phyloP scores from a whole-genome alignment of 2,888 invertebrate species.

The Embidobia sp. region DNA sequence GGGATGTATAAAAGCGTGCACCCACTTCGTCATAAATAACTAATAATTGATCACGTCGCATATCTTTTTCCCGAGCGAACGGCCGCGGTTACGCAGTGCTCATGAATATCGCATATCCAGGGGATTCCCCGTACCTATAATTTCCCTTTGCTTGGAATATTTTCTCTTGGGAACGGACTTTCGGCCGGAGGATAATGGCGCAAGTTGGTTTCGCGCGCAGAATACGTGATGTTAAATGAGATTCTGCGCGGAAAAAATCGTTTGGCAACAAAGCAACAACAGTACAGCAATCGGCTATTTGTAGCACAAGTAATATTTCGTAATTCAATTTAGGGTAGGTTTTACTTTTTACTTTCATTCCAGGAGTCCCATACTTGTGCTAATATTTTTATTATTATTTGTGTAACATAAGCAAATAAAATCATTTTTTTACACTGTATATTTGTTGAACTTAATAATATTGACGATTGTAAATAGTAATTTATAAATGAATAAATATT shows the following conservation, averaged over 20 bases:
- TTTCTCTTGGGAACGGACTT: conserved; percentile 52
- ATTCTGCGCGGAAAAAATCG: conserved; percentile 13
- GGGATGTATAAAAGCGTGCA: not conserved
- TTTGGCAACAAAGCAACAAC: conserved; percentile 2
- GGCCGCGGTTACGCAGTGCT: conserved; percentile 27
- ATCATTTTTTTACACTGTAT: too few species aligned
- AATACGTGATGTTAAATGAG: conserved; percentile 50
- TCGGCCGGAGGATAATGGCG: conserved; percentile 36
- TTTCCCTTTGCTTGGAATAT: conserved; percentile 54
- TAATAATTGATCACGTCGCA: conserved; percentile 46
- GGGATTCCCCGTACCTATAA: conserved; percentile 41
- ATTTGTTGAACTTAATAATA: too few species aligned
- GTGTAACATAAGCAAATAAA: too few species aligned
- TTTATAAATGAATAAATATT: too few species aligned
- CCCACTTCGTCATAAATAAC: conserved; percentile 34
- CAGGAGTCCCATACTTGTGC: too few species aligned
- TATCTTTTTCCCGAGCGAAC: conserved; percentile 32
- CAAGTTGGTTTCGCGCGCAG: conserved; percentile 46
- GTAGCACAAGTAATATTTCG: too few species aligned
- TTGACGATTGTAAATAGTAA: too few species aligned
- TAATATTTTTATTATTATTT: too few species aligned
- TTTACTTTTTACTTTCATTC: too few species aligned
- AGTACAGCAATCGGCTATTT: too few species aligned
- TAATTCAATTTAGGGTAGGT: too few species aligned
- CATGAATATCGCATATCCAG: conserved; percentile 48